Conservation (phyloP, 1,140 invertebrate genomes). For the Papilio machaon region DNA sequence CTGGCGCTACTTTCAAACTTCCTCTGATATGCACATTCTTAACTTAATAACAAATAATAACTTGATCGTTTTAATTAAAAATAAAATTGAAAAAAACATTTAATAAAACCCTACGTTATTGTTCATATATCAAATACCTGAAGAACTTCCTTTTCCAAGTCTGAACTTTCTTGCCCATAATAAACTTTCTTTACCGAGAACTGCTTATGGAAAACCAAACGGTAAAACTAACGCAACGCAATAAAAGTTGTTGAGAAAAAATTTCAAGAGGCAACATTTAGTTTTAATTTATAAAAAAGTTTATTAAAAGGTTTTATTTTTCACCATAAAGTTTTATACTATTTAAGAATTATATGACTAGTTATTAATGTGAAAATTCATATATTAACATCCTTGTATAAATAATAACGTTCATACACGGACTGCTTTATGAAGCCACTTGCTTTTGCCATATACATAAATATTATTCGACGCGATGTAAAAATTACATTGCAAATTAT, state of each 20-base stretch:
- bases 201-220: constrained; percentile 8
- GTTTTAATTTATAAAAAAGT: constrained; percentile 21
- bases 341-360: not conserved
- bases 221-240: constrained; percentile 28
- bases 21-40: too few species aligned
- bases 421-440: too few species aligned
- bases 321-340: not conserved
- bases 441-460: too few species aligned
- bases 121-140: not conserved
- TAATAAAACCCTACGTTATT: not conserved
- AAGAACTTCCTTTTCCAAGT: not conserved
- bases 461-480: too few species aligned
- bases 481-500: too few species aligned
- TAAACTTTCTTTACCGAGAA: not conserved
- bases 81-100: not conserved
- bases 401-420: too few species aligned
- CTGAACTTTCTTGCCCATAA: not conserved
- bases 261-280: constrained; percentile 15
- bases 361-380: not conserved
- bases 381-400: too few species aligned
- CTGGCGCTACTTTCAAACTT: too few species aligned
- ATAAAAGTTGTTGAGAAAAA: constrained; percentile 22
- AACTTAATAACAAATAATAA: too few species aligned
- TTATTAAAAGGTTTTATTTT: not conserved
- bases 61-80: not conserved